phyloP scores from a whole-genome alignment of 2,113 vertebrate species.

The Rhinichthys klamathensis region DNA sequence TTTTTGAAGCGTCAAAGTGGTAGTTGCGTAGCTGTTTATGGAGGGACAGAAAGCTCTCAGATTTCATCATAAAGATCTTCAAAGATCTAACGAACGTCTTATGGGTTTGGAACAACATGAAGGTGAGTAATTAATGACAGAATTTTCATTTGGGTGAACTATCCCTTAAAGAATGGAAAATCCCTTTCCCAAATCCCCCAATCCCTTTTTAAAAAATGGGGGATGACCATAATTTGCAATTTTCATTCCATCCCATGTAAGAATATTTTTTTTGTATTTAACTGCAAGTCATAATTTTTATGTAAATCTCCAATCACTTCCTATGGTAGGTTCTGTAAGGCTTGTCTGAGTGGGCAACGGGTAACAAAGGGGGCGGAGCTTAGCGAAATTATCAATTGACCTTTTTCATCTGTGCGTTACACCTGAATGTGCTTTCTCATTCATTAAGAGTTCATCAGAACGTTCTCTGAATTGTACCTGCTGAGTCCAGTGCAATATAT shows the following conservation, averaged over 20 bases:
- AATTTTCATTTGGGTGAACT: no score
- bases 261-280: background rate
- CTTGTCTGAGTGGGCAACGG: background rate
- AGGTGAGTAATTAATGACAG: no score
- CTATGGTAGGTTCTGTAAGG: background rate
- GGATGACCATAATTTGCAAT: background rate
- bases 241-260: background rate
- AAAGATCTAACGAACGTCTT: no score
- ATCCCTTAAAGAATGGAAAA: no score
- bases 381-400: background rate
- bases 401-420: slow-evolving; percentile 5
- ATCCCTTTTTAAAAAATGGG: background rate
- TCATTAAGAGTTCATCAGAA: background rate
- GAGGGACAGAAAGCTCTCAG: no score
- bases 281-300: background rate
- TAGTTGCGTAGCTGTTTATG: no score
- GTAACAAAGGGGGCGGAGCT: background rate
- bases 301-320: background rate
- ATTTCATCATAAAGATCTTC: no score
- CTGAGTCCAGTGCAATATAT: slow-evolving; percentile 37
- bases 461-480: background rate
- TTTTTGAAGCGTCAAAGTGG: no score
- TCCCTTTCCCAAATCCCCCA: no score
- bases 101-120: no score
- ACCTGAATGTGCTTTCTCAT: slow-evolving; percentile 26